Percentiles rank a stretch among this genome's conserved stretches.
Evolutionary conservation across 2,888 invertebrate genomes (phyloP).

Genomic region (Tiliacea aurago): DNA sequence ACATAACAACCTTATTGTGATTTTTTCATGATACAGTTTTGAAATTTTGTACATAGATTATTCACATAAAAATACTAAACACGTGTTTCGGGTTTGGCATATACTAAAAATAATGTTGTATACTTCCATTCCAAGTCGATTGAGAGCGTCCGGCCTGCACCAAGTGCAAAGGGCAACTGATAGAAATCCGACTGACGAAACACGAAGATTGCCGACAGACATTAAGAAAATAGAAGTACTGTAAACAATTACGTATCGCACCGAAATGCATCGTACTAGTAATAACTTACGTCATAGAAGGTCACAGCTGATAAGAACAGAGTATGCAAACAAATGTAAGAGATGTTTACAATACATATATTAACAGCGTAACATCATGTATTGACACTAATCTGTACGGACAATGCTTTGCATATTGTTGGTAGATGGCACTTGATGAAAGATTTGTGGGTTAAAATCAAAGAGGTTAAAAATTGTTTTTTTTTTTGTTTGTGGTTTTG

Average conservation of each 20-base stretch:
- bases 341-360: conserved; percentile 34
- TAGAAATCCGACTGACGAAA: no score
- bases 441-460: not conserved
- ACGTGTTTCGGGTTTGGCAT: no score
- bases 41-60: no score
- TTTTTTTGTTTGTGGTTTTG: not conserved
- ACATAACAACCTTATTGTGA: no score
- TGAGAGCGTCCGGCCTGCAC: no score
- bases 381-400: conserved; percentile 6
- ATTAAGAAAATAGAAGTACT: no score
- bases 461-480: not conserved
- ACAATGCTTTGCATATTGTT: not conserved
- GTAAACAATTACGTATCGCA: conserved; percentile 18
- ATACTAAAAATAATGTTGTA: no score
- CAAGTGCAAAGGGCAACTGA: no score
- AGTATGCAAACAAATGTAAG: conserved; percentile 37
- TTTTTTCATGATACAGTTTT: no score
- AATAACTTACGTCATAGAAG: conserved; percentile 39
- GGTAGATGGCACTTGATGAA: conserved; percentile 6
- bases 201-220: no score
- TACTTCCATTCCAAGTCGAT: no score
- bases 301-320: conserved; percentile 52
- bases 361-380: conserved; percentile 22
- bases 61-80: no score
- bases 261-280: conserved; percentile 15